A percentile compares a stretch with the other conserved stretches of the same genome.
phyloP scores from a whole-genome alignment of 1,140 invertebrate genomes.

The Akabosia matsudoensis region DNA sequence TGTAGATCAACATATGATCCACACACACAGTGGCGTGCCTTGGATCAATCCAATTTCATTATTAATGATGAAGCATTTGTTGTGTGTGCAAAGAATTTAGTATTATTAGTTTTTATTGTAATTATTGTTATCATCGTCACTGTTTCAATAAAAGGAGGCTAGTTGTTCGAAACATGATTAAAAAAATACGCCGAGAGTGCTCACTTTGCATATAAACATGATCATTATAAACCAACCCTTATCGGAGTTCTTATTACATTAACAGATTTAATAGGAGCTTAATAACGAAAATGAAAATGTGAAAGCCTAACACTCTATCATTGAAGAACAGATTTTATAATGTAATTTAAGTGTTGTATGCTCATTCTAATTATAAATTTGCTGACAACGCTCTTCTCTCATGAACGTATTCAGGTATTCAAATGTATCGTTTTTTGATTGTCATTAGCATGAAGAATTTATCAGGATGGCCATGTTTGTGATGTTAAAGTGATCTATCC shows the following conservation, averaged over 20 bases:
- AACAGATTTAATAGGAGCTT: not conserved
- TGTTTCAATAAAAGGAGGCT: not conserved
- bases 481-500: no score
- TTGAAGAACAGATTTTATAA: not conserved
- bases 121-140: conserved; percentile 14
- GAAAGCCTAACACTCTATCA: no score
- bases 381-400: no score
- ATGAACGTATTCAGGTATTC: no score
- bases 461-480: no score
- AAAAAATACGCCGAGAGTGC: no score
- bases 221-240: no score
- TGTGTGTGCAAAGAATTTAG: no score
- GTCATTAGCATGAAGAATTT: not conserved
- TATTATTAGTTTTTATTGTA: conserved; percentile 3
- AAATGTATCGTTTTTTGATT: not conserved
- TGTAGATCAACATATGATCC: not conserved
- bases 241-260: not conserved
- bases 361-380: not conserved
- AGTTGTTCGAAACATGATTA: not conserved
- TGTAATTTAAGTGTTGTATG: not conserved
- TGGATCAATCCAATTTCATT: no score
- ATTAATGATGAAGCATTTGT: not conserved
- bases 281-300: no score
- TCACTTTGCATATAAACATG: no score
- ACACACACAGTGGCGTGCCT: not conserved